phyloP scores from a whole-genome alignment of 1,140 invertebrate species.

The Rhopalosiphum padi region DNA sequence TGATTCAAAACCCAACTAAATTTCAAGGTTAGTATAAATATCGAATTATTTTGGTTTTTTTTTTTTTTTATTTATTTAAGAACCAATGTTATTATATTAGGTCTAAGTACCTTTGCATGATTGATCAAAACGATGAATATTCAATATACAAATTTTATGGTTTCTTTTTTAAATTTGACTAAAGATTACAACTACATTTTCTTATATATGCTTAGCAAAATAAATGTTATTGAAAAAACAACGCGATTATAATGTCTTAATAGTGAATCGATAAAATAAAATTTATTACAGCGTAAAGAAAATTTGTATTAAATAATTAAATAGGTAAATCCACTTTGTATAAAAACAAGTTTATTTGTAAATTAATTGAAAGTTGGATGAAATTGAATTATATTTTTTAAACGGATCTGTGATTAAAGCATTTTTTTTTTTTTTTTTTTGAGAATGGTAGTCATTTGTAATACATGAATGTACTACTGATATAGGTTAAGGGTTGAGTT shows the following conservation, averaged over 20 bases:
- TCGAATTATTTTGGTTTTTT: not conserved
- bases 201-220: not conserved
- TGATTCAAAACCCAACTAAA: slow-evolving; percentile 14
- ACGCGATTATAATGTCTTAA: not conserved
- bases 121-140: not conserved
- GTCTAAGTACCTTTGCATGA: not conserved
- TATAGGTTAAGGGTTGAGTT: no score
- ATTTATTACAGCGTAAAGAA: no score
- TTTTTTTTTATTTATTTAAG: not conserved
- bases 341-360: not conserved
- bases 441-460: not conserved
- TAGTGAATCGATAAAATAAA: not conserved
- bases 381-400: not conserved
- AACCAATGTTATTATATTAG: not conserved
- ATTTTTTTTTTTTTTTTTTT: not conserved
- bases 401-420: not conserved
- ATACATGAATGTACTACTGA: not conserved
- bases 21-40: slow-evolving; percentile 26
- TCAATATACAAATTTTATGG: not conserved
- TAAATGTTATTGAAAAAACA: not conserved
- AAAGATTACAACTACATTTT: not conserved
- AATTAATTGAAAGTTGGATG: not conserved
- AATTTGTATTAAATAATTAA: no score
- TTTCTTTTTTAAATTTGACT: not conserved
- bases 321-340: no score